A percentile compares a stretch with the other conserved stretches of the same genome.
Conservation (phyloP, 2,113 vertebrate species). For the Tauraco erythrolophus region DNA sequence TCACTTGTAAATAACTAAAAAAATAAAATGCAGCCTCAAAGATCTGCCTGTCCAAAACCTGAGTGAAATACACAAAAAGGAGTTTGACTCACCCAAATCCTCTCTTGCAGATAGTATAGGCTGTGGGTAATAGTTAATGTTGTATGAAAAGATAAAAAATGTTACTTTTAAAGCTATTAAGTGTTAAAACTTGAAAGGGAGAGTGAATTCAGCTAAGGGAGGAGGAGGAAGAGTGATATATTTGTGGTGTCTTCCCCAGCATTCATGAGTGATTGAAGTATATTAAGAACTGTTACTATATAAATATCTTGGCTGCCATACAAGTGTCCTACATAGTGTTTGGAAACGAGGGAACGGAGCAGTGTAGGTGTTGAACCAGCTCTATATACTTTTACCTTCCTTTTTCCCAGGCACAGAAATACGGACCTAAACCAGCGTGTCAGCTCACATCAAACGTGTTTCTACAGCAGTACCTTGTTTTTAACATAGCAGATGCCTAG, state of each 20-base stretch:
- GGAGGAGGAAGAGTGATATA: neutral
- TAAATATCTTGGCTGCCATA: slow-evolving; percentile 60
- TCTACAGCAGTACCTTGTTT: neutral
- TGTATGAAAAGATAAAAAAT: slow-evolving; percentile 3
- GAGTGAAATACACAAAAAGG: neutral
- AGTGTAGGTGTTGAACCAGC: slow-evolving; percentile 44
- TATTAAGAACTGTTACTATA: slow-evolving; percentile 63
- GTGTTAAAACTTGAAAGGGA: slow-evolving; percentile 3
- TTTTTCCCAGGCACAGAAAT: neutral
- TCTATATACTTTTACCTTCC: slow-evolving; percentile 29
- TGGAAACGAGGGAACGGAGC: slow-evolving; percentile 17
- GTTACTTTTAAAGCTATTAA: slow-evolving; percentile 21
- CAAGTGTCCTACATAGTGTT: slow-evolving; percentile 54
- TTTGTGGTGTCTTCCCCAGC: slow-evolving; percentile 43
- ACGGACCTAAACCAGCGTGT: accelerated
- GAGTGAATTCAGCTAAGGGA: slow-evolving; percentile 3
- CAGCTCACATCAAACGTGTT: neutral
- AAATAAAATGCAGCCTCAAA: neutral
- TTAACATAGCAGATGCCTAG: neutral
- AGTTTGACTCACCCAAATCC: neutral
- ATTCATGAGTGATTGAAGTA: slow-evolving; percentile 43
- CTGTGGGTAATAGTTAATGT: neutral
- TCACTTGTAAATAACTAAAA: neutral
- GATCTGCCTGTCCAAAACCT: neutral
- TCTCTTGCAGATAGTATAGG: neutral